These are phyloP conservation scores for Choloepus didactylus DNA, from an alignment of 2,797 vertebrate species.

Conservation along the genomic window DNA sequence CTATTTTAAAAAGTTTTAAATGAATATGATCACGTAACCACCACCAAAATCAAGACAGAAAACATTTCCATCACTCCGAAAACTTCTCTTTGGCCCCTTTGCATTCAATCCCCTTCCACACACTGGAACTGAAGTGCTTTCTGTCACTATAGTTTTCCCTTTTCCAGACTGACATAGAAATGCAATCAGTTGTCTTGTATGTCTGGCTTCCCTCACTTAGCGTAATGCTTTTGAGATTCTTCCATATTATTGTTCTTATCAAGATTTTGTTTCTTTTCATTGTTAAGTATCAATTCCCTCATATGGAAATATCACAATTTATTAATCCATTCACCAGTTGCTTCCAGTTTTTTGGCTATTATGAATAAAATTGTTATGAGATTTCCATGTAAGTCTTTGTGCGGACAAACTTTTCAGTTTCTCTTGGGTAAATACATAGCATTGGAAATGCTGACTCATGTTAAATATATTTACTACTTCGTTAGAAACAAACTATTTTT, in stretches of 20 bases:
- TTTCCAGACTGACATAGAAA: no score
- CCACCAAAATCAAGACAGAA: no score
- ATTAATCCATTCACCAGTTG: no score
- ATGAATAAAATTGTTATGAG: no score
- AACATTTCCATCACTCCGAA: no score
- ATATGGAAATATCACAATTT: background rate
- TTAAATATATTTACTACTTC: background rate
- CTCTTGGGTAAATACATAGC: background rate
- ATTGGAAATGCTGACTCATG: background rate
- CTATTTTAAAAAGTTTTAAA: slow-evolving; percentile 23
- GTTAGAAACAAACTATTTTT: background rate
- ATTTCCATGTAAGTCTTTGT: no score
- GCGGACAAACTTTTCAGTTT: no score
- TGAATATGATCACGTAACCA: background rate
- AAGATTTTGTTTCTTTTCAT: background rate
- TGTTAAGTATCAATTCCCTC: background rate
- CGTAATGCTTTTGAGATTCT: no score
- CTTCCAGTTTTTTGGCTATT: no score
- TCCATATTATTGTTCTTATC: background rate
- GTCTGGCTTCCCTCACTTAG: no score
- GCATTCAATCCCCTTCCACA: background rate
- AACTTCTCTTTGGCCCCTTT: background rate
- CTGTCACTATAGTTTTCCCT: background rate
- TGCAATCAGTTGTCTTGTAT: no score
- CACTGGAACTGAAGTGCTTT: background rate